phyloP scores from a whole-genome alignment of 2,113 vertebrate species.

The Seriola rivoliana region DNA sequence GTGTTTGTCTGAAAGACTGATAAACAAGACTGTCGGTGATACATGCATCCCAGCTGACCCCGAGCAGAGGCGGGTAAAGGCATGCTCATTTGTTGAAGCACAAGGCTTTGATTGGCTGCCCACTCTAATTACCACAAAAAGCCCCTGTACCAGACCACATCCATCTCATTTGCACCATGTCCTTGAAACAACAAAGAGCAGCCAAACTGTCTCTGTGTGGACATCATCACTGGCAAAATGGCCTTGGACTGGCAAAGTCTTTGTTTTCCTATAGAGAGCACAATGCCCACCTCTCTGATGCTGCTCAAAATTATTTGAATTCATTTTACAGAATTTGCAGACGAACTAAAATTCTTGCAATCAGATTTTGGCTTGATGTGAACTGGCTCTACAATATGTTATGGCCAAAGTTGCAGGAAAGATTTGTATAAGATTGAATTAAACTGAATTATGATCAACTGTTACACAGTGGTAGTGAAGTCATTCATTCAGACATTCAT shows the following conservation, averaged over 20 bases:
- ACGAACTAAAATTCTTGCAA: conserved; percentile 1
- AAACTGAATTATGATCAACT: no score
- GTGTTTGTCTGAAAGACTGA: conserved; percentile 2
- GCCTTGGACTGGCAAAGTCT: conserved; percentile 18
- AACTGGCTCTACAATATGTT: neutral
- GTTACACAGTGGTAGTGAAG: no score
- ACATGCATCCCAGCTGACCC: conserved; percentile 49
- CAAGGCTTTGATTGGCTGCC: conserved; percentile 56
- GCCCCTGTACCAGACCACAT: conserved; percentile 6
- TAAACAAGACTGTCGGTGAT: conserved; percentile 25
- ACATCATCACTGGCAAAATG: conserved; percentile 20
- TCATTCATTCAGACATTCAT: no score
- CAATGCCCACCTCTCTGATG: neutral
- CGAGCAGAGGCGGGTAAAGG: conserved; percentile 40
- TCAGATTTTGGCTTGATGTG: neutral
- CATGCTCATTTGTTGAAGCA: conserved; percentile 55
- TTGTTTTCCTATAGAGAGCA: conserved; percentile 17
- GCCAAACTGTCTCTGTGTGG: conserved; percentile 22
- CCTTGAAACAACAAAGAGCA: conserved; percentile 56
- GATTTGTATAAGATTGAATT: no score
- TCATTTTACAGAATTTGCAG: neutral
- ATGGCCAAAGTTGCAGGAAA: neutral
- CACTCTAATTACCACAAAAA: conserved; percentile 57
- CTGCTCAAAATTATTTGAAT: neutral
- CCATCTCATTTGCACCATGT: conserved; percentile 19